Conservation (phyloP, 2,888 invertebrate species). For the Cheilosia vulpina region DNA sequence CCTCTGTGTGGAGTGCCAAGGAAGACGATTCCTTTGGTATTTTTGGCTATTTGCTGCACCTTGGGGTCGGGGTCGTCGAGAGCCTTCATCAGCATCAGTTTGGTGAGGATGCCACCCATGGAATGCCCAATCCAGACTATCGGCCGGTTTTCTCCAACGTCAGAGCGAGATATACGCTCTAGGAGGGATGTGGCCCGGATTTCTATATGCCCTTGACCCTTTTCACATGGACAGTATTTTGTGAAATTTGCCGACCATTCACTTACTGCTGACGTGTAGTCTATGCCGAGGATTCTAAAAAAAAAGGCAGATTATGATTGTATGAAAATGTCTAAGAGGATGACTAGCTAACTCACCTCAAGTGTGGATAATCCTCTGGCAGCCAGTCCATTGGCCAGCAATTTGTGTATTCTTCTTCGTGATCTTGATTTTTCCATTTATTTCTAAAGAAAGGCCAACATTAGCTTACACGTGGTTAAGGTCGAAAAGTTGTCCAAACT, state of each 20-base stretch:
- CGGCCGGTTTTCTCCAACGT: constrained; percentile 90
- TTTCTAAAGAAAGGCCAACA: constrained; percentile 70
- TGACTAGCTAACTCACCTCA: constrained; percentile 81
- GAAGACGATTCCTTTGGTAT: constrained; percentile 93
- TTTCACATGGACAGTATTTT: constrained; percentile 83
- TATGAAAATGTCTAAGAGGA: neutral
- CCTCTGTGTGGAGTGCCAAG: constrained; percentile 96
- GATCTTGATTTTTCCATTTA: constrained; percentile 82
- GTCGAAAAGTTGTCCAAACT: constrained; percentile 45
- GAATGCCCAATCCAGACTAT: constrained; percentile 97
- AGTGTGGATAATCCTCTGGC: constrained; percentile 89
- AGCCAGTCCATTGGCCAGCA: constrained; percentile 99
- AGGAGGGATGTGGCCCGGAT: constrained; percentile 88
- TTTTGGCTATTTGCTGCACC: constrained; percentile 86
- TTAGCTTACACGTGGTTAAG: constrained; percentile 54
- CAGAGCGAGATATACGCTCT: constrained; percentile 88
- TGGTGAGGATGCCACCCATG: constrained; percentile 97
- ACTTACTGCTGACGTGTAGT: constrained; percentile 93
- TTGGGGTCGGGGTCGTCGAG: constrained; percentile 85
- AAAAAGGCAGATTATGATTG: neutral
- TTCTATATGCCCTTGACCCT: constrained; percentile 86
- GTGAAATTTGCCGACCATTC: constrained; percentile 89
- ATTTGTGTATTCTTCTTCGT: constrained; percentile 85
- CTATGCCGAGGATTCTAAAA: constrained; percentile 89
- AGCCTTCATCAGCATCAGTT: constrained; percentile 91